Evolutionary conservation across 2,113 vertebrate genomes (phyloP), one percentile per base, ranked within the genome.

Genomic region (Coregonus clupeaformis): DNA sequence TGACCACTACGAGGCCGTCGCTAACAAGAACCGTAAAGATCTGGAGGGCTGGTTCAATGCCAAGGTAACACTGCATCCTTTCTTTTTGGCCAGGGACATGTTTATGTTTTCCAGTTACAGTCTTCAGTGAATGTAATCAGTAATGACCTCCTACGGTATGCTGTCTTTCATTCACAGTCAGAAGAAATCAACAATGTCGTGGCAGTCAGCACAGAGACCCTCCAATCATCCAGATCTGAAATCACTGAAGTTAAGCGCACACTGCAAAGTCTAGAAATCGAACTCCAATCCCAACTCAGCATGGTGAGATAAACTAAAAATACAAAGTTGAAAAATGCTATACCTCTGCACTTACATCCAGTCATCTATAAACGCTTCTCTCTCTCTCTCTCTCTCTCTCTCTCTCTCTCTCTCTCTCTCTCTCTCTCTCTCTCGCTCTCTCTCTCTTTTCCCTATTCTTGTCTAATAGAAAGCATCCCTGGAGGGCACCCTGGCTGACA

Each of bases 241-340:
- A 77, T 96, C 68, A 92, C 89, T 0, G 94, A 97, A 77, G 85
- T 95, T 69, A 92, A 91, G 59, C 93, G 93, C 0, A 92, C 80
- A 0, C 68, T 92, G 36, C 95, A 96, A 87, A 87, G 90, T 60
- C 82, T 97, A 80, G 84, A 97, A 80, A 94, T 97, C 1, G 96
- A 98, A 0, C 90, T 95, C 0, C 95, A 95, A 79, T 91, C 94
- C 36, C 90, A 91, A 77, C 79, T 92, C 59, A 93, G 94, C 77
- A 89, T 94, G 94, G 97, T 97, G 82, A 85, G 92, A 81, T 6
- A 16, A 12, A 4, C n/a, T 29, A 4, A n/a, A 42, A 22, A 20
- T 6, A 5, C 12, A 6, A 29, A 72, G 11, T 1, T 6, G 42
- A 45, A 45, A 14, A 11, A 25, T 18, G 20, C 1, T 27, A 27